These are phyloP conservation scores for Corbicula japonica DNA, from an alignment of 2,888 invertebrate species.

Conservation along the genomic window DNA sequence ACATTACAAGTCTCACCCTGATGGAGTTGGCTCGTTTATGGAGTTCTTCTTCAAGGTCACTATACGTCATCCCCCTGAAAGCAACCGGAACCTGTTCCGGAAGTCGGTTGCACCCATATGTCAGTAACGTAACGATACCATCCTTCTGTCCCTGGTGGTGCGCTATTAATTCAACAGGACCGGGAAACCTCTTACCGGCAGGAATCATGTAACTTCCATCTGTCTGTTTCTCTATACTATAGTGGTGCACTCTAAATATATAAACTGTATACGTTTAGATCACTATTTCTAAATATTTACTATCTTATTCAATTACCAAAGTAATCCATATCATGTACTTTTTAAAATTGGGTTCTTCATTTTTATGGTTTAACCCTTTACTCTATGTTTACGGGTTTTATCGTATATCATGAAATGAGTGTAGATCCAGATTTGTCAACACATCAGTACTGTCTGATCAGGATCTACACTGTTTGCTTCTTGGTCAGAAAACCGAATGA, in stretches of 20 bases:
- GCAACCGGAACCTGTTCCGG: slow-evolving; percentile 82
- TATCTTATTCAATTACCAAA: no score
- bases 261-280: no score
- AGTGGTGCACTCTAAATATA: slow-evolving; percentile 86
- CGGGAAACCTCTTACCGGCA: slow-evolving; percentile 83
- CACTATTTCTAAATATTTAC: no score
- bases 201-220: slow-evolving; percentile 85
- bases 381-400: no score
- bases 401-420: no score
- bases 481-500: no score
- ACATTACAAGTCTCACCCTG: slow-evolving; percentile 67
- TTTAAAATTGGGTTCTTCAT: no score
- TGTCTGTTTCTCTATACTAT: slow-evolving; percentile 85
- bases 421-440: no score
- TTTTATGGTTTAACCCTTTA: no score
- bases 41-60: slow-evolving; percentile 83
- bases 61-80: slow-evolving; percentile 85
- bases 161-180: slow-evolving; percentile 85
- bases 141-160: slow-evolving; percentile 82
- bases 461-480: no score
- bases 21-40: slow-evolving; percentile 76
- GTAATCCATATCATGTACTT: no score
- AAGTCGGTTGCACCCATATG: slow-evolving; percentile 80
- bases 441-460: no score
- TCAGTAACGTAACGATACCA: slow-evolving; percentile 84